phyloP scores from a whole-genome alignment of 2,888 invertebrate genomes.

The Hirtodrosophila cameraria region DNA sequence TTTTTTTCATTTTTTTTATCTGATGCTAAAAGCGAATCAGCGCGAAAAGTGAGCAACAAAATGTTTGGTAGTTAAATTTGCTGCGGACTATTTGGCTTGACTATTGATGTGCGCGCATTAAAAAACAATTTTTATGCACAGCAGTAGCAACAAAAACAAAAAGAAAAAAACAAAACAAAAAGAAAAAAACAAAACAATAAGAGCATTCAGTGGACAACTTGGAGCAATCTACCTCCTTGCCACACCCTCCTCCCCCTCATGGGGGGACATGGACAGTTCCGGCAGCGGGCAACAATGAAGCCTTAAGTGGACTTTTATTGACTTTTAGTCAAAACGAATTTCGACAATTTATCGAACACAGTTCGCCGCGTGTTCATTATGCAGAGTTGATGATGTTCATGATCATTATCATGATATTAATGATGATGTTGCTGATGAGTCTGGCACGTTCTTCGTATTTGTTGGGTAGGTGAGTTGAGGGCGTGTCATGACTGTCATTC shows the following conservation, averaged over 20 bases:
- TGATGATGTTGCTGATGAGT: constrained; percentile 36
- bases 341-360: constrained; percentile 76
- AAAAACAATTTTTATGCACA: constrained; percentile 76
- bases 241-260: constrained; percentile 2
- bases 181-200: too few relatives aligned
- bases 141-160: constrained; percentile 31
- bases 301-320: constrained; percentile 79
- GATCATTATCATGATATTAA: constrained; percentile 16
- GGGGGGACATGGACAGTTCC: constrained; percentile 38
- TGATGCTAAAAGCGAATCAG: constrained; percentile 31
- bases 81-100: constrained; percentile 77
- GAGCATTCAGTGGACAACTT: constrained; percentile 45
- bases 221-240: constrained; percentile 1
- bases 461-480: constrained; percentile 23
- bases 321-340: constrained; percentile 80
- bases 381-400: constrained; percentile 39
- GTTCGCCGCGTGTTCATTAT: constrained; percentile 74
- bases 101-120: constrained; percentile 78
- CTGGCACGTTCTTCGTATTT: constrained; percentile 22
- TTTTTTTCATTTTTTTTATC: constrained; percentile 12
- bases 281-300: constrained; percentile 69
- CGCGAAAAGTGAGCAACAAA: constrained; percentile 62
- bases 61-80: constrained; percentile 74
- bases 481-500: constrained; percentile 59
- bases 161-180: constrained; percentile 3